phyloP scores from a whole-genome alignment of 2,113 vertebrate genomes.

The Nipponia nippon region DNA sequence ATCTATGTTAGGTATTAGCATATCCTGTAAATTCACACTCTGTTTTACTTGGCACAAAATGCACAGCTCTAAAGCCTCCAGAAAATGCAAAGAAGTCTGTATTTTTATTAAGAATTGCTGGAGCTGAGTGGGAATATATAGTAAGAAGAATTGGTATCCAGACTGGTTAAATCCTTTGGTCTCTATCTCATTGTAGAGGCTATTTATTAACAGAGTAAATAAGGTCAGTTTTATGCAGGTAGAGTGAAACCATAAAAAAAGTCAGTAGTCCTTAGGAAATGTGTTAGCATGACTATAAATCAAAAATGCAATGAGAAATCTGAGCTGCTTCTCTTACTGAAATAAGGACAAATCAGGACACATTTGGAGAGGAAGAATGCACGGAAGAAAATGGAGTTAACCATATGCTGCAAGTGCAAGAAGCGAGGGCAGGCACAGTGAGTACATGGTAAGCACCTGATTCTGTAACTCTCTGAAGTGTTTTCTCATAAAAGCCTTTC shows the following conservation, averaged over 20 bases:
- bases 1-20: background rate
- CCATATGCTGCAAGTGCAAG: background rate
- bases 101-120: background rate
- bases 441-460: background rate
- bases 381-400: background rate
- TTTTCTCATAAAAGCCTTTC: background rate
- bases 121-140: background rate
- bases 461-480: background rate
- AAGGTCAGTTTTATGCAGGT: constrained; percentile 28
- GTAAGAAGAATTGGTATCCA: background rate
- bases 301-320: background rate
- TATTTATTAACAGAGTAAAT: constrained; percentile 43
- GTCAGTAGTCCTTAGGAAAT: constrained; percentile 19
- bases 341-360: constrained; percentile 24
- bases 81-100: background rate
- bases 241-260: background rate
- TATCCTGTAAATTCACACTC: background rate
- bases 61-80: background rate
- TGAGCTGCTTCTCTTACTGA: background rate
- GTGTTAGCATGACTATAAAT: background rate
- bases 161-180: background rate
- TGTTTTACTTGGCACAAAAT: background rate
- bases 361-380: background rate
- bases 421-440: background rate
- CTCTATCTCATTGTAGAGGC: background rate